These are phyloP conservation scores for Euproctis similis DNA, from an alignment of 2,888 invertebrate species.

Conservation along the genomic window DNA sequence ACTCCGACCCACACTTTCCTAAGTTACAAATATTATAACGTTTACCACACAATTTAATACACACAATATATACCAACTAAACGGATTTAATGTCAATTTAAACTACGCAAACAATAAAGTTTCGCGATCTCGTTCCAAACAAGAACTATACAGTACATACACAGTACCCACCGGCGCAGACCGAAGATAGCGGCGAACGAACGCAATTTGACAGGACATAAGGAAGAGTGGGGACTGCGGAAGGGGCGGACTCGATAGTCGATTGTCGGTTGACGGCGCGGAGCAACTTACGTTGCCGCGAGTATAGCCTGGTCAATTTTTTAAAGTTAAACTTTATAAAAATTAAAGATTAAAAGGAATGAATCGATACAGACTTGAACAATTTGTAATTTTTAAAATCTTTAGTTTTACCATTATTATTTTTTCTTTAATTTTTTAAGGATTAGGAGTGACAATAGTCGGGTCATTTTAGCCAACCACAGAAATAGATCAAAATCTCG, in stretches of 20 bases:
- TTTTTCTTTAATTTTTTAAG: no score
- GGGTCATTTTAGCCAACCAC: no score
- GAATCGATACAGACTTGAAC: no score
- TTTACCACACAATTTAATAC: slow-evolving; percentile 19
- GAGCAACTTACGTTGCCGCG: slow-evolving; percentile 23
- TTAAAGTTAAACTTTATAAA: no score
- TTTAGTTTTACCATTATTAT: no score
- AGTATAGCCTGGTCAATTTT: slow-evolving; percentile 49
- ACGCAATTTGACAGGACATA: slow-evolving; percentile 50
- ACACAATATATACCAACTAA: slow-evolving; percentile 13
- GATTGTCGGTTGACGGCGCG: slow-evolving; percentile 2
- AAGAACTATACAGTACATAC: no score
- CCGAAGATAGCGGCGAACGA: slow-evolving; percentile 46
- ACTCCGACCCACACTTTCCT: slow-evolving; percentile 29
- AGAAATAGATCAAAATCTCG: no score
- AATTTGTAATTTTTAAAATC: no score
- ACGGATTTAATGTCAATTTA: slow-evolving; percentile 26
- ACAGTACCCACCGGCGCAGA: slow-evolving; percentile 19
- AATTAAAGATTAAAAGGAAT: no score
- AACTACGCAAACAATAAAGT: slow-evolving; percentile 38
- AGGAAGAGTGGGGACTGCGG: slow-evolving; percentile 25
- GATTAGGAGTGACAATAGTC: no score
- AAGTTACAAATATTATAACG: slow-evolving; percentile 20
- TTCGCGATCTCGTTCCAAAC: slow-evolving; percentile 55
- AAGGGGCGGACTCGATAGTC: slow-evolving; percentile 3